phyloP scores from a whole-genome alignment of 2,797 vertebrate species.

The Sebastes taczanowskii region DNA sequence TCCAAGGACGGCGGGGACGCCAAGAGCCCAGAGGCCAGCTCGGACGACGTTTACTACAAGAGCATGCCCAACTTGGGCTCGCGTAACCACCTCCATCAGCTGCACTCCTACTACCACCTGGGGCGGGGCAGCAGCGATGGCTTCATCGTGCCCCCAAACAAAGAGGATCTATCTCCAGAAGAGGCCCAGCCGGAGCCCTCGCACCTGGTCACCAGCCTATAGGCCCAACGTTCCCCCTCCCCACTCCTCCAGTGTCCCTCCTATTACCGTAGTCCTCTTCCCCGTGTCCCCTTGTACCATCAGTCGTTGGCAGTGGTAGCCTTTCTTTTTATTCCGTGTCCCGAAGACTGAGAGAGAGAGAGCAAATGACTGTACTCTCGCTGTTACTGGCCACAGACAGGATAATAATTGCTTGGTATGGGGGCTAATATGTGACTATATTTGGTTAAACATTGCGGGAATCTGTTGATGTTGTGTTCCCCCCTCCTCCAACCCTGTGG shows the following conservation, averaged over 20 bases:
- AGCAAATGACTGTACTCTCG: constrained; percentile 76
- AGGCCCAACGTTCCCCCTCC: constrained; percentile 67
- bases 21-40: constrained; percentile 83
- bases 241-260: constrained; percentile 13
- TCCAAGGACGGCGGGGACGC: constrained; percentile 74
- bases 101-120: constrained; percentile 96
- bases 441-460: constrained; percentile 59
- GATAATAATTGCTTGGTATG: constrained; percentile 31
- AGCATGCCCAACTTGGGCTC: constrained; percentile 99
- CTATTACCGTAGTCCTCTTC: constrained; percentile 42
- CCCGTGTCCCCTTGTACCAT: constrained; percentile 80
- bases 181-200: constrained; percentile 88
- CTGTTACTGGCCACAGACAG: constrained; percentile 58
- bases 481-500: constrained; percentile 39
- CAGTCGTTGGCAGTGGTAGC: constrained; percentile 88
- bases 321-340: constrained; percentile 86
- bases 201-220: constrained; percentile 99
- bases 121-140: constrained; percentile 97
- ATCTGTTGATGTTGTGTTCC: constrained; percentile 71
- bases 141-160: constrained; percentile 93
- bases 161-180: constrained; percentile 89
- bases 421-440: constrained; percentile 49
- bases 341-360: constrained; percentile 61
- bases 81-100: constrained; percentile 93
- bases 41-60: constrained; percentile 97